Base-by-base conservation (phyloP, 2,888 invertebrate species). In the Diarsia dahlii region DNA sequence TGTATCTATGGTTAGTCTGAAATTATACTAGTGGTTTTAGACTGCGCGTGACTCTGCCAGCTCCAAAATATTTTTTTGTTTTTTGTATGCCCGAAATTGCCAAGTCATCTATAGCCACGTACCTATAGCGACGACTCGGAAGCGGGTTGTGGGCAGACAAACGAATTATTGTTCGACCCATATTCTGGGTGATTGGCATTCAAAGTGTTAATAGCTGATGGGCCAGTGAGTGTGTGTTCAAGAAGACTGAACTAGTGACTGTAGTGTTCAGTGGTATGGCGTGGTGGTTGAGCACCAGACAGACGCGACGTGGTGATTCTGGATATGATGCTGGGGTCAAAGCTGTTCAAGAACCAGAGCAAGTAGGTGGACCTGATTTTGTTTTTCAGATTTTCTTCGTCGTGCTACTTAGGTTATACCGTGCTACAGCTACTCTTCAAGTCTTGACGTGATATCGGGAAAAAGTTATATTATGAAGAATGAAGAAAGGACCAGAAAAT, bases 241-340 rank as follows among this genome's bases (percentile, higher is more conserved):
- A 45, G 45, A 13, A 63, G 39, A 6, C 39, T 3, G 58, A 28
- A 39, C 39, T 5, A 39, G 28, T 28, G 28, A 28, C 28, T 39
- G n/a, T n/a, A 58, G 58, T 60, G 70, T 70, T 64, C 2, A 79
- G 77, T 71, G 72, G 45, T 5, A 77, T 71, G 63, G n/a, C 63
- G 74, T 74, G 34, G 77, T 58, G 64, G 50, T 71, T 34, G 34
- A 71, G 50, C 1, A 50, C 45, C 6, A 52, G 79, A 46, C 64
- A 64, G 45, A 23, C 63, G 6, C 62, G 58, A 3, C 72, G 56
- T 13, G 56, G 20, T 45, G 78, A 48, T 13, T 50, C 20, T 45
- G 78, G 39, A 23, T 13, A 12, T 18, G 62, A 18, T 45, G 56
- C 23, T 10, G 56, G 45, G 20, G 0, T 78, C n/a, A 45, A n/a